Evolutionary conservation across 1,140 invertebrate species (phyloP).

Genomic region (Calosoma granatense): DNA sequence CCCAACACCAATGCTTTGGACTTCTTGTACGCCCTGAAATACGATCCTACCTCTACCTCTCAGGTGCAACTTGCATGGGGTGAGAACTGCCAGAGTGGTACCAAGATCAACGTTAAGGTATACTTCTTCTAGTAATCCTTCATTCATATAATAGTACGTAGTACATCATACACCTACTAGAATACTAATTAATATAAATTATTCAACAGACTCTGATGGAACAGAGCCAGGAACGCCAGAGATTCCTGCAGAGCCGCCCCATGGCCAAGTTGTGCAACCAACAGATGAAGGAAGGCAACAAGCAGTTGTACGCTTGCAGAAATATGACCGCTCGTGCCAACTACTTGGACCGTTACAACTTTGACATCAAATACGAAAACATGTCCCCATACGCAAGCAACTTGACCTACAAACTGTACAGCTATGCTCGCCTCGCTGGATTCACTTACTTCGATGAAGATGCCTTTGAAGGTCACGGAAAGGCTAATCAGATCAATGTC

Average conservation of each 20-base stretch:
- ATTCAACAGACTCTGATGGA: conserved; percentile 28
- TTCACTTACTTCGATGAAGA: conserved; percentile 32
- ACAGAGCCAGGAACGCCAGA: conserved; percentile 38
- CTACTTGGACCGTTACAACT: conserved; percentile 37
- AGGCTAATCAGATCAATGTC: conserved; percentile 38
- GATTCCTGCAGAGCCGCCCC: conserved; percentile 35
- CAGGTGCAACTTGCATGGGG: conserved; percentile 41
- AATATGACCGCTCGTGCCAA: conserved; percentile 38
- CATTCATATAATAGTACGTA: too few relatives aligned
- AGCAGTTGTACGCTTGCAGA: conserved; percentile 41
- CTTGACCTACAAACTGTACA: conserved; percentile 30
- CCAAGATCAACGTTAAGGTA: conserved; percentile 34
- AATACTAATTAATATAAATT: too few relatives aligned
- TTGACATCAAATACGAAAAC: conserved; percentile 38
- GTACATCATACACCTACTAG: too few relatives aligned
- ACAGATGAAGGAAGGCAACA: conserved; percentile 42
- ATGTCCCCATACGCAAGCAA: conserved; percentile 27
- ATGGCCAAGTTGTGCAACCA: conserved; percentile 36
- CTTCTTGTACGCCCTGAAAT: conserved; percentile 39
- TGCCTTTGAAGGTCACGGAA: conserved; percentile 24
- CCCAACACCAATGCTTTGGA: conserved; percentile 39
- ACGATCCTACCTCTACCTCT: conserved; percentile 36
- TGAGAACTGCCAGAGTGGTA: conserved; percentile 20
- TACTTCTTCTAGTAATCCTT: too few relatives aligned
- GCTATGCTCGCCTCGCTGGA: conserved; percentile 24